These are phyloP conservation scores for Decapterus maruadsi DNA, from an alignment of 2,797 vertebrate species.

Conservation along the genomic window DNA sequence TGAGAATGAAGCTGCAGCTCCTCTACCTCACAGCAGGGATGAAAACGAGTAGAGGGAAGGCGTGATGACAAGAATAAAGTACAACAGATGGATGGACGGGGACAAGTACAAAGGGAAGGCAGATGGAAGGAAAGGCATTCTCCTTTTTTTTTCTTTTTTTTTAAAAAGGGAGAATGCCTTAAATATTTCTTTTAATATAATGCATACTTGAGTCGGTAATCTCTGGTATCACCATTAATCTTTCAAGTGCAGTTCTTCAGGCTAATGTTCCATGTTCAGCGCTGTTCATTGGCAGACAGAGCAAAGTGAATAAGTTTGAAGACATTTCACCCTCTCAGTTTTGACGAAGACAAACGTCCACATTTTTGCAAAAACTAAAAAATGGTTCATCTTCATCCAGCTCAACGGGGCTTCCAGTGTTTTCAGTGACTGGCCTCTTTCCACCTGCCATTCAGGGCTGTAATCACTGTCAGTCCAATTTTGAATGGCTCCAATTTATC, in stretches of 20 bases:
- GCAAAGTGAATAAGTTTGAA: background rate
- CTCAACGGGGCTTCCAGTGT: background rate
- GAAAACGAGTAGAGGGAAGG: slow-evolving; percentile 45
- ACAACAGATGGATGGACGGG: slow-evolving; percentile 31
- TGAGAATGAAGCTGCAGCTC: slow-evolving; percentile 78
- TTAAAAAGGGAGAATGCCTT: slow-evolving; percentile 4
- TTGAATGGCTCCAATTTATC: background rate
- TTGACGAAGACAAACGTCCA: background rate
- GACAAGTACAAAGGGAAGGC: slow-evolving; percentile 46
- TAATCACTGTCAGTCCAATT: background rate
- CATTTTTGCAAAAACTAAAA: background rate
- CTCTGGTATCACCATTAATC: slow-evolving; percentile 1
- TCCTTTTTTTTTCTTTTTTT: background rate
- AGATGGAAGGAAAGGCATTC: slow-evolving; percentile 7
- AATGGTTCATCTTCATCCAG: background rate
- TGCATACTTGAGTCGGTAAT: slow-evolving; percentile 6
- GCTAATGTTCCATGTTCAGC: slow-evolving; percentile 21
- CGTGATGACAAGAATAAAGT: slow-evolving; percentile 29
- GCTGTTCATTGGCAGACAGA: slow-evolving; percentile 8
- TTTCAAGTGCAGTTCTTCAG: slow-evolving; percentile 27
- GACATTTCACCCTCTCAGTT: background rate
- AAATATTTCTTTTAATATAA: slow-evolving; percentile 4
- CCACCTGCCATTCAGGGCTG: background rate
- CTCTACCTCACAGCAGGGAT: slow-evolving; percentile 69
- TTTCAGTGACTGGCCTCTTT: background rate